These are phyloP conservation scores for Drosophila mulleri DNA, from an alignment of 2,888 invertebrate species.

Conservation along the genomic window DNA sequence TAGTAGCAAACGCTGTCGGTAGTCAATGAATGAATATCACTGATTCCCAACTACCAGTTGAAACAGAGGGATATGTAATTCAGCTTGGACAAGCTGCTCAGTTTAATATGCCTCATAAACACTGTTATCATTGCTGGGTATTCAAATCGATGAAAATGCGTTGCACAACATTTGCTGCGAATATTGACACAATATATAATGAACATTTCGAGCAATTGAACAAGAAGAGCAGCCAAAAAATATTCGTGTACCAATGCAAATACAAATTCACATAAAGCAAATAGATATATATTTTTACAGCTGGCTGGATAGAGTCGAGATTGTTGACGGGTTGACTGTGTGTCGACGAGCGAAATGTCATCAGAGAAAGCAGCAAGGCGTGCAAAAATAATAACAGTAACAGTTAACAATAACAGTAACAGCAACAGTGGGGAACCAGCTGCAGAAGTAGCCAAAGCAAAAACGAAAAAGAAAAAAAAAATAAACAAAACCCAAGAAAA, in stretches of 20 bases:
- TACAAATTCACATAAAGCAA: background rate
- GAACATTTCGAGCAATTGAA: constrained; percentile 3
- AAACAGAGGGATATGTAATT: background rate
- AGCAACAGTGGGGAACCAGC: constrained; percentile 52
- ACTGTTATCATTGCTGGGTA: background rate
- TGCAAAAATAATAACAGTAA: constrained; percentile 45
- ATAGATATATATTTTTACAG: constrained; percentile 1
- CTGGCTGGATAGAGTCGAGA: background rate
- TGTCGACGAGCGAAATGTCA: constrained; percentile 25
- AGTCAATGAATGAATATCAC: background rate
- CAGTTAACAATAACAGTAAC: constrained; percentile 50
- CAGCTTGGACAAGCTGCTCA: background rate
- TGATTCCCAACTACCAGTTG: background rate
- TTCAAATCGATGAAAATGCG: constrained; percentile 14
- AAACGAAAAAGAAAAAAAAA: background rate
- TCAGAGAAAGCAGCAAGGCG: constrained; percentile 30
- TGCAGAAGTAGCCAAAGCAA: constrained; percentile 46
- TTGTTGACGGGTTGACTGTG: constrained; percentile 9
- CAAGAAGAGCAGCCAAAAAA: constrained; percentile 8
- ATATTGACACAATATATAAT: constrained; percentile 21
- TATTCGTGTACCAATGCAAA: constrained; percentile 13
- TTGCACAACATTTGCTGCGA: constrained; percentile 3
- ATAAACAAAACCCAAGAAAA: constrained; percentile 17
- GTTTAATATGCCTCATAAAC: background rate
- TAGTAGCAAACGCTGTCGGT: background rate